phyloP scores from a whole-genome alignment of 2,113 vertebrate genomes.

The Ifrita kowaldi region DNA sequence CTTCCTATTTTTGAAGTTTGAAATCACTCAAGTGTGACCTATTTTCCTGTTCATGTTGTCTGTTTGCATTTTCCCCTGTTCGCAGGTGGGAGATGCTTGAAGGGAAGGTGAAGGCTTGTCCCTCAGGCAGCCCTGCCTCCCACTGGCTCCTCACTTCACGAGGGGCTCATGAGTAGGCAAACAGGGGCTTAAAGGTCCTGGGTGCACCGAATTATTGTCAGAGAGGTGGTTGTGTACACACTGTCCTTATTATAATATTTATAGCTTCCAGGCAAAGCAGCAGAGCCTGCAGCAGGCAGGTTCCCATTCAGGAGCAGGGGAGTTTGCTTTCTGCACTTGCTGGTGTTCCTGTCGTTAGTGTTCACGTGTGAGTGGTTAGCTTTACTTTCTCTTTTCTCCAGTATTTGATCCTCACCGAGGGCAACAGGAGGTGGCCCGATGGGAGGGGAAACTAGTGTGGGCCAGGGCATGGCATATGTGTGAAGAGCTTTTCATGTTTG shows the following conservation, averaged over 20 bases:
- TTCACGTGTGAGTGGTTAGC: constrained; percentile 70
- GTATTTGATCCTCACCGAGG: constrained; percentile 54
- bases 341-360: not conserved
- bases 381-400: constrained; percentile 64
- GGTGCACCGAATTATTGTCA: not conserved
- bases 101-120: not conserved
- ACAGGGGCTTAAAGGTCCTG: not conserved
- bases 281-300: not conserved
- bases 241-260: not conserved
- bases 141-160: not conserved
- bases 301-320: not conserved
- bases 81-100: not conserved
- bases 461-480: not conserved
- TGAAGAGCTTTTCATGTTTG: constrained; percentile 59
- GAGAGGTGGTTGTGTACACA: not conserved
- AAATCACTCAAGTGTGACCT: not conserved
- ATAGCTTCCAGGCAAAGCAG: not conserved
- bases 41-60: not conserved
- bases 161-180: not conserved
- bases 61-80: not conserved
- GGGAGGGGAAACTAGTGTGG: not conserved
- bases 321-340: not conserved
- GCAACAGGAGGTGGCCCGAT: constrained; percentile 50
- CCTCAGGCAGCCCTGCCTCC: not conserved
- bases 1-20: not conserved